These are phyloP conservation scores for Sylvietta virens DNA, from an alignment of 2,113 vertebrate genomes.

Conservation along the genomic window DNA sequence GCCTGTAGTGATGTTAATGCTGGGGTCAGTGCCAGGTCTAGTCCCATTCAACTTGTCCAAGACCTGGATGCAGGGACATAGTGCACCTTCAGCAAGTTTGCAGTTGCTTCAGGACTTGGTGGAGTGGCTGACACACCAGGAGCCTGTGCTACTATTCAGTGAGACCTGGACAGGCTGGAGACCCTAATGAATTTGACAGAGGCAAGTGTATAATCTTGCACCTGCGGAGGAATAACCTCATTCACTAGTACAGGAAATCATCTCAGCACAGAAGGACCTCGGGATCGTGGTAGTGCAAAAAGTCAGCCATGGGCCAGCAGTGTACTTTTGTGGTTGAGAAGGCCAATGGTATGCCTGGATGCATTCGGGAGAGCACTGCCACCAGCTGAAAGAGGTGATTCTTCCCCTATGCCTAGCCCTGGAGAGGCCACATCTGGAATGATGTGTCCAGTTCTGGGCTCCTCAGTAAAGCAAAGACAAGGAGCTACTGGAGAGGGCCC, in stretches of 20 bases:
- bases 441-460: not conserved
- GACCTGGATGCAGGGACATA: not conserved
- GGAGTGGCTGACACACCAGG: not conserved
- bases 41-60: not conserved
- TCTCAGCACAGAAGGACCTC: not conserved
- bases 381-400: too few species aligned
- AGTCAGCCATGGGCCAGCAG: not conserved
- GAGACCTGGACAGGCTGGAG: not conserved
- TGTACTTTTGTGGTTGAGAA: accelerated
- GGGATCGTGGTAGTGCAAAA: not conserved
- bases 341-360: accelerated
- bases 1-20: not conserved
- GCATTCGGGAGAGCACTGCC: too few species aligned
- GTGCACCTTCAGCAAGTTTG: not conserved
- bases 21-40: not conserved
- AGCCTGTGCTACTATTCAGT: not conserved
- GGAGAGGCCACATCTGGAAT: too few species aligned
- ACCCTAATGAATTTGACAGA: not conserved
- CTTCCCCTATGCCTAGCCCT: not conserved
- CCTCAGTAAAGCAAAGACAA: not conserved
- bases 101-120: not conserved
- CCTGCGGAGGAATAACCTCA: not conserved
- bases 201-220: not conserved
- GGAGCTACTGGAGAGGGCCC: not conserved
- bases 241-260: not conserved